Evolutionary conservation across 2,888 invertebrate genomes (phyloP).

Genomic region (Diogma glabrata): DNA sequence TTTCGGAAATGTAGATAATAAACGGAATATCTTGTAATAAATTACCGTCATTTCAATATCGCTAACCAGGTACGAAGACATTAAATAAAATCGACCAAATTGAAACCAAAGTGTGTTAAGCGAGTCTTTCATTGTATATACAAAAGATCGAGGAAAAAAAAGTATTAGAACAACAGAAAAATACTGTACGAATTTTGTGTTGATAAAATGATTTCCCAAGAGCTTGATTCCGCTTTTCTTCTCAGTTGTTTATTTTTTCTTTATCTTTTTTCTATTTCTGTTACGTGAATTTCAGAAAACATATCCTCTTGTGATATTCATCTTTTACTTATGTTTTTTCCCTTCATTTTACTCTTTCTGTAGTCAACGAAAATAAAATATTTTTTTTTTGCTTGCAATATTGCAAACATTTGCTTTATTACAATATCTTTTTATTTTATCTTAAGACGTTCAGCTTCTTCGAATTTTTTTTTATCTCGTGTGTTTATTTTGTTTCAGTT

Average conservation of each 20-base stretch:
- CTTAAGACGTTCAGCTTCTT: no score
- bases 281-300: conserved; percentile 8
- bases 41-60: no score
- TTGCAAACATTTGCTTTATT: conserved; percentile 6
- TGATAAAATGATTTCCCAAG: conserved; percentile 9
- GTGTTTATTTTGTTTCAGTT: no score
- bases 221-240: conserved; percentile 8
- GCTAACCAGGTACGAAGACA: no score
- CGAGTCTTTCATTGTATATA: neutral
- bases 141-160: neutral
- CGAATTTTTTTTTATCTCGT: no score
- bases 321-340: conserved; percentile 2
- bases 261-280: neutral
- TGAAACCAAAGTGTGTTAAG: conserved; percentile 9
- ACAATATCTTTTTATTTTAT: no score
- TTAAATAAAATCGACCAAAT: no score
- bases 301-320: conserved; percentile 9
- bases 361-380: neutral
- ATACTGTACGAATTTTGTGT: conserved; percentile 7
- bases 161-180: neutral
- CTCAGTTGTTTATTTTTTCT: conserved; percentile 4
- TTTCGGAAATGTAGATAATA: no score
- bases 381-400: conserved; percentile 4
- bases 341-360: neutral
- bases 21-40: no score